Percentiles rank a stretch among this genome's conserved stretches.
Conservation (phyloP, 2,888 invertebrate genomes). For the Halictus ligatus region DNA sequence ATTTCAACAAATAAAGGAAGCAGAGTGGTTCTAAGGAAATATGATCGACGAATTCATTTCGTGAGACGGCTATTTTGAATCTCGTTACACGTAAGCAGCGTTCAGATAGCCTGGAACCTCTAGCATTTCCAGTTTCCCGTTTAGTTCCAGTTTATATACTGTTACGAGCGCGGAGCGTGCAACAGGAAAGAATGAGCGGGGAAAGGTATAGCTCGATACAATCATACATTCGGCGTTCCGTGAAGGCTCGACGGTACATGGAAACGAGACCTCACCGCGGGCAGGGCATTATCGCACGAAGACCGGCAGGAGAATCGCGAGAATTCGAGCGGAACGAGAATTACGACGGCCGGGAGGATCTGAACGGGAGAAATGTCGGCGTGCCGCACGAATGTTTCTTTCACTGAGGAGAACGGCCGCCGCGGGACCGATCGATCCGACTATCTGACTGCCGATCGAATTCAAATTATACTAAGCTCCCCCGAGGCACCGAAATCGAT, state of each 20-base stretch:
- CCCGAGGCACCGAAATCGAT: constrained; percentile 43
- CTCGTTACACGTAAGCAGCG: not conserved
- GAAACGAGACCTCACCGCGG: constrained; percentile 57
- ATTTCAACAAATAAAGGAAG: not conserved
- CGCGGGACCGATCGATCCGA: constrained; percentile 37
- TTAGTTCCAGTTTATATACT: constrained; percentile 44
- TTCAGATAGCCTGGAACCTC: not conserved
- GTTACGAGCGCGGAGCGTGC: constrained; percentile 28
- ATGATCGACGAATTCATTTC: constrained; percentile 1
- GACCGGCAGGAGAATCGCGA: constrained; percentile 65
- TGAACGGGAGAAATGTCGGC: constrained; percentile 30
- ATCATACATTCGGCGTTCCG: constrained; percentile 49
- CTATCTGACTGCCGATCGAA: constrained; percentile 51
- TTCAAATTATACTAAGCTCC: constrained; percentile 54
- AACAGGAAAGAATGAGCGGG: constrained; percentile 43
- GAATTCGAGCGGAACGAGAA: constrained; percentile 72
- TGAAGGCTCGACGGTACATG: constrained; percentile 49
- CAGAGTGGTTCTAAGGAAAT: not conserved
- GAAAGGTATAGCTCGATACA: constrained; percentile 45
- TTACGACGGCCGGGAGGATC: constrained; percentile 50
- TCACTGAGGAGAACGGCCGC: constrained; percentile 21
- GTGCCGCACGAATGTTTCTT: constrained; percentile 36
- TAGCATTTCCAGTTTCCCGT: constrained; percentile 14
- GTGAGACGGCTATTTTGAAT: not conserved
- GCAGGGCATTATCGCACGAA: constrained; percentile 57